Conservation (phyloP, 2,113 vertebrate species). For the Etia nguti region DNA sequence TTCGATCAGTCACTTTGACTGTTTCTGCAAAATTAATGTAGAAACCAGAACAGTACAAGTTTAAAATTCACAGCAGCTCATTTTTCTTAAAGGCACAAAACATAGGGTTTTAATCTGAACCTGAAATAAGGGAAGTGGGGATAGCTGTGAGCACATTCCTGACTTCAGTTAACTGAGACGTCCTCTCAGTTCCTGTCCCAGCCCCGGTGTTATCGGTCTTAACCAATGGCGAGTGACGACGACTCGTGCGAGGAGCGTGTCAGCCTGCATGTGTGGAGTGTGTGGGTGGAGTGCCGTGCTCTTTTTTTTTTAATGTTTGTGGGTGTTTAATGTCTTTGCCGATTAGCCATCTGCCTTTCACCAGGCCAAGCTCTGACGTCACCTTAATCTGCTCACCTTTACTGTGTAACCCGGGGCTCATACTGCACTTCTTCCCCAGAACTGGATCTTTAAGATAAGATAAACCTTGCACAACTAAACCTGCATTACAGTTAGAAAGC, state of each 20-base stretch:
- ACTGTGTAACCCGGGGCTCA: conserved; percentile 6
- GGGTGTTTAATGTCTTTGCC: conserved; percentile 36
- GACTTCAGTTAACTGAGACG: background rate
- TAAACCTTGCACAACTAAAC: background rate
- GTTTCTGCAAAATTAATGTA: background rate
- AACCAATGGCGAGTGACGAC: background rate
- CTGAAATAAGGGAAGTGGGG: background rate
- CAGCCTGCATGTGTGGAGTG: background rate
- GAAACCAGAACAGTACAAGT: background rate
- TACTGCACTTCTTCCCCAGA: background rate
- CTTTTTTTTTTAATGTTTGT: background rate
- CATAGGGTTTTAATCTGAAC: background rate
- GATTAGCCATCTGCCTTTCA: conserved; percentile 69
- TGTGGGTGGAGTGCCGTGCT: background rate
- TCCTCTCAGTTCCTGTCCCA: background rate
- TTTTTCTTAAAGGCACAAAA: background rate
- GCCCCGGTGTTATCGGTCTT: background rate
- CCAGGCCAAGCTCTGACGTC: conserved; percentile 49
- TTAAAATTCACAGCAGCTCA: background rate
- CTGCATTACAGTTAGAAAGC: background rate
- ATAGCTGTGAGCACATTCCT: background rate
- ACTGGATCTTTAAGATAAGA: background rate
- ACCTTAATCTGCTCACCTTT: conserved; percentile 56
- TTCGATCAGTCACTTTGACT: background rate
- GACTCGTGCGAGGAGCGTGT: background rate